phyloP scores from a whole-genome alignment of 2,888 invertebrate genomes.

The Phaedon cochleariae region DNA sequence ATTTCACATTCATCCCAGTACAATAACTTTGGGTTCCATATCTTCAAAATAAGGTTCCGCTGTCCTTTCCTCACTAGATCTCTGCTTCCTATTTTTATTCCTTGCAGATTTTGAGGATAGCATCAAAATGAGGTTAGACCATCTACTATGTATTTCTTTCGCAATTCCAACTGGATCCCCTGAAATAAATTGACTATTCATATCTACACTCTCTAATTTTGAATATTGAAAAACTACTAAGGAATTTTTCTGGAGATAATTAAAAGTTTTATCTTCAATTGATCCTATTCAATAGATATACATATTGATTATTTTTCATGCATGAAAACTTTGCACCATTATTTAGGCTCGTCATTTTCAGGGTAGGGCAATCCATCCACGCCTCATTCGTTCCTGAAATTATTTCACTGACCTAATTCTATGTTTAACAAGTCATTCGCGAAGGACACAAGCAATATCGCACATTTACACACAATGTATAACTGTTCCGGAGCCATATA shows the following conservation, averaged over 20 bases:
- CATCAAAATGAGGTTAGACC: neutral
- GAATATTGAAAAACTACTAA: neutral
- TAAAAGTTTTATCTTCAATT: too few species aligned
- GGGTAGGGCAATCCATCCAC: conserved; percentile 25
- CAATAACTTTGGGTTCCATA: conserved; percentile 16
- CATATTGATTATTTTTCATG: neutral
- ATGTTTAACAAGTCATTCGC: conserved; percentile 6
- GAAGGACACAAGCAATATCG: conserved; percentile 2
- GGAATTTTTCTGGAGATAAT: neutral
- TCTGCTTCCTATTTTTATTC: conserved; percentile 9
- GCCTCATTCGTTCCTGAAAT: conserved; percentile 38
- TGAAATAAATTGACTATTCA: conserved; percentile 39
- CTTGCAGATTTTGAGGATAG: neutral
- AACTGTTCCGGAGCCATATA: too few species aligned
- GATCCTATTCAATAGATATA: too few species aligned
- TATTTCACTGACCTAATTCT: conserved; percentile 36
- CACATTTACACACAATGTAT: too few species aligned
- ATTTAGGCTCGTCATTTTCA: conserved; percentile 19
- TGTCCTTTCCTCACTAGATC: conserved; percentile 19
- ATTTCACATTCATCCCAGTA: conserved; percentile 8
- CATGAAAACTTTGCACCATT: neutral
- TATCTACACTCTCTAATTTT: too few species aligned
- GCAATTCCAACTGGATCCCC: conserved; percentile 53
- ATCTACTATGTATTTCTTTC: conserved; percentile 47
- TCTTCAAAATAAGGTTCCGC: conserved; percentile 20